phyloP scores from a whole-genome alignment of 2,797 vertebrate genomes.

The Martes flavigula region DNA sequence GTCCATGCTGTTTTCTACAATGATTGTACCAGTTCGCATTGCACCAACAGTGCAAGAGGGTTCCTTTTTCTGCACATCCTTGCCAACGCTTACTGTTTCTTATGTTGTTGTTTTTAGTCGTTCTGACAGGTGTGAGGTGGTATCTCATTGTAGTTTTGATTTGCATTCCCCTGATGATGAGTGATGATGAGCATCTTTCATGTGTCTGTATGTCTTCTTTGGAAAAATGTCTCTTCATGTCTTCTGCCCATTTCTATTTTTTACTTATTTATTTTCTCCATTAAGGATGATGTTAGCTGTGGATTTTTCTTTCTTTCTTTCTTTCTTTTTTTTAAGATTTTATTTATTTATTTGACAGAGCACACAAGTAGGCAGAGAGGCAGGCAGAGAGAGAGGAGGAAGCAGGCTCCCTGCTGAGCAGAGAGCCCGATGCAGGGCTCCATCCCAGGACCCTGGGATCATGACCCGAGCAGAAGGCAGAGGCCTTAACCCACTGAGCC shows the following conservation, averaged over 20 bases:
- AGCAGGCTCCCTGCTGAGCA: too few relatives aligned
- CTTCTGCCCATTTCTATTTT: background rate
- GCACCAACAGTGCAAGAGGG: background rate
- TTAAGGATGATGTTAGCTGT: too few relatives aligned
- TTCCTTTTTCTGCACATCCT: background rate
- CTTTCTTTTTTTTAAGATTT: too few relatives aligned
- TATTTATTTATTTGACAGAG: too few relatives aligned
- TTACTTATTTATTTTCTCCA: too few relatives aligned
- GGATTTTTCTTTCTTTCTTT: too few relatives aligned
- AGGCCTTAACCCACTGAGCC: too few relatives aligned
- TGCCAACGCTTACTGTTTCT: background rate
- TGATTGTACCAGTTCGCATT: background rate
- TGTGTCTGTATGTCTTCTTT: background rate
- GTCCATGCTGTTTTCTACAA: background rate
- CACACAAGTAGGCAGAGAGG: too few relatives aligned
- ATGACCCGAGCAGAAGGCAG: too few relatives aligned
- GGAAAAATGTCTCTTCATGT: background rate
- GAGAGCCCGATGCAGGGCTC: too few relatives aligned
- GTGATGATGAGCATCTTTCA: background rate
- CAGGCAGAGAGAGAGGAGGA: too few relatives aligned
- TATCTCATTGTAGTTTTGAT: background rate
- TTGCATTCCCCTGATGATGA: background rate
- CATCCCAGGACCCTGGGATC: too few relatives aligned
- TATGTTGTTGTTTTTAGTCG: background rate
- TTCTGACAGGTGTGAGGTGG: background rate